phyloP scores from a whole-genome alignment of 2,797 vertebrate genomes.

The Gallirallus australis region DNA sequence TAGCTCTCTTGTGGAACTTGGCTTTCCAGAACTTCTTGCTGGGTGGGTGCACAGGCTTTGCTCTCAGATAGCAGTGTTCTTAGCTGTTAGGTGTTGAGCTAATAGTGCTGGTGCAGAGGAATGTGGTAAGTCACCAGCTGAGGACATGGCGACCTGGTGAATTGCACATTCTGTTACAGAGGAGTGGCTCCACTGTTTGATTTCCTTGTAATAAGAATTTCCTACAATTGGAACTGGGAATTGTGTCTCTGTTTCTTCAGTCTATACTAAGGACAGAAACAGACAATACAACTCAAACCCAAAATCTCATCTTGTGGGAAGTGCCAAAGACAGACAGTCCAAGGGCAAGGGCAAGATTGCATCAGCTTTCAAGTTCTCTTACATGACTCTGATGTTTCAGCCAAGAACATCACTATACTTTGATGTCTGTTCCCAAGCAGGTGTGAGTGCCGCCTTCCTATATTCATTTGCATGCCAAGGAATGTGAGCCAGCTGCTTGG shows the following conservation, averaged over 20 bases:
- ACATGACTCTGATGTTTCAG: slow-evolving; percentile 43
- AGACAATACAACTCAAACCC: slow-evolving; percentile 21
- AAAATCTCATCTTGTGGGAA: slow-evolving; percentile 19
- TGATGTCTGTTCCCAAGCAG: slow-evolving; percentile 52
- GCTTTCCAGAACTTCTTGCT: neutral
- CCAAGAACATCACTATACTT: slow-evolving; percentile 59
- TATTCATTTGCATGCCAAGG: neutral
- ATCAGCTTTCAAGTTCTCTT: slow-evolving; percentile 19
- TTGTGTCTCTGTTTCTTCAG: neutral
- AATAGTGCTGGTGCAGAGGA: neutral
- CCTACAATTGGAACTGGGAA: neutral
- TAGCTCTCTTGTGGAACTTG: neutral
- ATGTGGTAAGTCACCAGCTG: neutral
- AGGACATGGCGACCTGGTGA: neutral
- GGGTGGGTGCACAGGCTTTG: neutral
- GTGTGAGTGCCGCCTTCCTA: slow-evolving; percentile 24
- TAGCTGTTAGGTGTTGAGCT: neutral
- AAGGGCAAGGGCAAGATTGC: slow-evolving; percentile 46
- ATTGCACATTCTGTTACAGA: neutral
- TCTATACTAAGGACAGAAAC: neutral
- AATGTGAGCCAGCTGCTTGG: slow-evolving; percentile 35
- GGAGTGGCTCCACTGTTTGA: neutral
- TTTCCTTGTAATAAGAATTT: neutral
- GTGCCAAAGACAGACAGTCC: slow-evolving; percentile 12
- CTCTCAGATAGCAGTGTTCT: neutral